These are phyloP conservation scores for Ctenosaura bakeri DNA, from an alignment of 2,797 vertebrate species.

Conservation along the genomic window DNA sequence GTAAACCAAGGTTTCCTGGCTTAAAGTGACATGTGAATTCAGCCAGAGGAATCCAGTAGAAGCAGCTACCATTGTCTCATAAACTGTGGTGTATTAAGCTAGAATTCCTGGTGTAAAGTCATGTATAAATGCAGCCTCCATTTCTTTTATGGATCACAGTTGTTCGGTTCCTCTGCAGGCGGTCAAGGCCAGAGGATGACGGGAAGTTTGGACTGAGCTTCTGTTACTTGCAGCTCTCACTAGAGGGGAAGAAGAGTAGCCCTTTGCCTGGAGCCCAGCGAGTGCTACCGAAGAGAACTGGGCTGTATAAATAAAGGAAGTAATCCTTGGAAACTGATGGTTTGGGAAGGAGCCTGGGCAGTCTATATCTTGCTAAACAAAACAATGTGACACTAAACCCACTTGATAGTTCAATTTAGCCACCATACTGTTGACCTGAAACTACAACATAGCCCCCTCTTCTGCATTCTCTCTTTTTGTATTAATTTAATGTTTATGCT, in stretches of 20 bases:
- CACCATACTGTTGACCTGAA: not conserved
- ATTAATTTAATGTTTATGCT: no score
- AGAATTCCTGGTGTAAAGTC: not conserved
- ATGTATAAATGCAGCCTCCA: not conserved
- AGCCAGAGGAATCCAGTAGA: not conserved
- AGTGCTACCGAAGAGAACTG: not conserved
- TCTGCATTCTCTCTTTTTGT: not conserved
- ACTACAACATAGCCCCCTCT: no score
- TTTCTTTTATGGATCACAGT: not conserved
- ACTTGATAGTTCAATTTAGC: not conserved
- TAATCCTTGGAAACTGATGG: no score
- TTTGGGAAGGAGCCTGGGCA: not conserved
- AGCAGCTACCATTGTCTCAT: no score
- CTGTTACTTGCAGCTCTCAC: not conserved
- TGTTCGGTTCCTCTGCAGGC: no score
- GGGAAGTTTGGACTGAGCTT: not conserved
- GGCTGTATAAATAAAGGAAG: not conserved
- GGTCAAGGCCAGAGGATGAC: not conserved
- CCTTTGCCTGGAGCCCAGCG: not conserved
- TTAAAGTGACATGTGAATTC: not conserved
- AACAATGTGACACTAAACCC: fast-evolving
- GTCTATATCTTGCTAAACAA: not conserved
- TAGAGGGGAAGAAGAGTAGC: not conserved
- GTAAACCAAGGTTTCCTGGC: not conserved
- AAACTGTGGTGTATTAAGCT: not conserved